These are phyloP conservation scores for Pyrrhia umbra DNA, from an alignment of 2,888 invertebrate genomes.

Conservation along the genomic window DNA sequence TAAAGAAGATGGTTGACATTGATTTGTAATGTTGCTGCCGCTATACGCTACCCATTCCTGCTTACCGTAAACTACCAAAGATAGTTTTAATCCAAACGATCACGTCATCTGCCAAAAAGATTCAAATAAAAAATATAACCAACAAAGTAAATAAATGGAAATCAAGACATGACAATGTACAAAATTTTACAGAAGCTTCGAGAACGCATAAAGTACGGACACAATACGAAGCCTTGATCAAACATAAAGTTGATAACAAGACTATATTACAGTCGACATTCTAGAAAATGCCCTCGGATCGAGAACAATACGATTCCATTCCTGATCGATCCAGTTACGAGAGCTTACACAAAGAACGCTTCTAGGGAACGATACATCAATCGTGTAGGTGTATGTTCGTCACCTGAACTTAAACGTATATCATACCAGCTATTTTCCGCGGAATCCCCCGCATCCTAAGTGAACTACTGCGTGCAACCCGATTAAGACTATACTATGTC, in stretches of 20 bases:
- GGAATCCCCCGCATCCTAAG: too few species aligned
- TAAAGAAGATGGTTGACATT: too few species aligned
- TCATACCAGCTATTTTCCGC: neutral
- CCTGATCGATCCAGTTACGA: conserved; percentile 39
- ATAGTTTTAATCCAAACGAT: too few species aligned
- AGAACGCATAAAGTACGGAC: neutral
- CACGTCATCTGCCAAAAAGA: too few species aligned
- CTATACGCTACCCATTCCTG: too few species aligned
- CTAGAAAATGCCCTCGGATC: conserved; percentile 22
- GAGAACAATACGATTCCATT: conserved; percentile 32
- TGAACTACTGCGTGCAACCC: too few species aligned
- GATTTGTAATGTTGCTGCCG: too few species aligned
- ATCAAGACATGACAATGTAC: neutral
- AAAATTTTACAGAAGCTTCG: neutral
- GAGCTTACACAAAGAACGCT: conserved; percentile 27
- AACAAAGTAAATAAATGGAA: neutral
- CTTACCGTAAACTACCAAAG: too few species aligned
- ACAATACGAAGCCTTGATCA: conserved; percentile 10
- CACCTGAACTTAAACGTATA: neutral
- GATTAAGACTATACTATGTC: too few species aligned
- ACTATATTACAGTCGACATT: conserved; percentile 17
- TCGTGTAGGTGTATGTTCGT: conserved; percentile 7
- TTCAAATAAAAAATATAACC: neutral
- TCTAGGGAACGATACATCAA: conserved; percentile 6
- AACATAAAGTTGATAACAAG: conserved; percentile 7